Percentiles rank a stretch among this genome's conserved stretches.
Evolutionary conservation across 2,797 vertebrate species (phyloP).

Genomic region (Acridotheres tristis): DNA sequence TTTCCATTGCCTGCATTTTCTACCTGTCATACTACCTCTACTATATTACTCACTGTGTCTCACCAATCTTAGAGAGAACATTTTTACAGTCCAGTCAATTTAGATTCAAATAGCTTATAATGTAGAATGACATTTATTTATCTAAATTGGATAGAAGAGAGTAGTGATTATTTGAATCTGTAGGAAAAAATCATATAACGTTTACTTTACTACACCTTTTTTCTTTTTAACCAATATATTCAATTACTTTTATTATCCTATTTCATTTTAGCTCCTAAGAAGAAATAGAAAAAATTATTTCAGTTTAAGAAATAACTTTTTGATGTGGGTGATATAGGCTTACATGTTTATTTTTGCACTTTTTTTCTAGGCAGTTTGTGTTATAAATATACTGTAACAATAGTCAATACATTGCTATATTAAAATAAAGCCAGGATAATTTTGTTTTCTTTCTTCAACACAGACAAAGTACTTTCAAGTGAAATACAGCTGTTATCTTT

Average conservation of each 20-base stretch:
- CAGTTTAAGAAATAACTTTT: not conserved
- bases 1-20: not conserved
- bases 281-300: not conserved
- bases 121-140: not conserved
- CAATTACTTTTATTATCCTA: not conserved
- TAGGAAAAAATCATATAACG: not conserved
- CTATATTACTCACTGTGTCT: not conserved
- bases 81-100: not conserved
- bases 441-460: not conserved
- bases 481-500: not conserved
- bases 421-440: not conserved
- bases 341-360: not conserved
- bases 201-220: not conserved
- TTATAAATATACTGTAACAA: not conserved
- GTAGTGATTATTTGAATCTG: not conserved
- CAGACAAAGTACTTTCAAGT: not conserved
- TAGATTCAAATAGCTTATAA: not conserved
- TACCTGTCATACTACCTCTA: not conserved
- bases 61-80: not conserved
- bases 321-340: not conserved
- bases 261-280: not conserved
- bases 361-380: not conserved
- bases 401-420: not conserved
- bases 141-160: not conserved
- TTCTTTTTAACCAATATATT: not conserved